A percentile compares a stretch with the other conserved stretches of the same genome.
phyloP scores from a whole-genome alignment of 2,113 vertebrate genomes.

The Sinocyclocheilus anshuiensis region DNA sequence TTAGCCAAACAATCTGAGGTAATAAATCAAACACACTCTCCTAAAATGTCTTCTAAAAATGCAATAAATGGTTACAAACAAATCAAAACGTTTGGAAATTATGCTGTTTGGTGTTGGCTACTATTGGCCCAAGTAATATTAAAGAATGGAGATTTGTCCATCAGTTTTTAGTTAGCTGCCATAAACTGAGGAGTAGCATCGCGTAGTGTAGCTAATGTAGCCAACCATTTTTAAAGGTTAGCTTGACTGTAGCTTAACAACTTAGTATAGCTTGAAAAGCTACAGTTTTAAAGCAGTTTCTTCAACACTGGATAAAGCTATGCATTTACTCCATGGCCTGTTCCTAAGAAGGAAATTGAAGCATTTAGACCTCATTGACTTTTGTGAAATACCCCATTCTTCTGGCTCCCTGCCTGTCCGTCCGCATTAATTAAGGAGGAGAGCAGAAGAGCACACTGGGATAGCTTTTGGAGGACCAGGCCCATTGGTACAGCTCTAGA shows the following conservation, averaged over 20 bases:
- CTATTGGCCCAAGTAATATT: background rate
- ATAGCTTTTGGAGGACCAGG: background rate
- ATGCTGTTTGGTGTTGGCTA: background rate
- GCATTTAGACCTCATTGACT: conserved; percentile 50
- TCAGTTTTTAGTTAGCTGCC: background rate
- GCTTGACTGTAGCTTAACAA: background rate
- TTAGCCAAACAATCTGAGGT: background rate
- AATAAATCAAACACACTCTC: background rate
- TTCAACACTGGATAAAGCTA: background rate
- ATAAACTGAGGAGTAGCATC: background rate
- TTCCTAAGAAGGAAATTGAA: conserved; percentile 9
- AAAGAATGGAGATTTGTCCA: background rate
- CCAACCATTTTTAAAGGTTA: background rate
- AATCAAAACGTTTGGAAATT: background rate
- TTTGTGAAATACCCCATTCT: background rate
- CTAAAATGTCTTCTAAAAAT: background rate
- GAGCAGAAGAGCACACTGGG: conserved; percentile 18
- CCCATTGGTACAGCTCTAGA: background rate
- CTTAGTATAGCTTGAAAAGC: background rate
- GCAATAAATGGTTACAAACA: background rate
- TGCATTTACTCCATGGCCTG: background rate
- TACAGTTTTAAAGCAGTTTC: background rate
- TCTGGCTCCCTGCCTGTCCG: background rate
- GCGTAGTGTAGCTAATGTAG: background rate
- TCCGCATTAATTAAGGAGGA: background rate